phyloP scores from a whole-genome alignment of 2,888 invertebrate genomes.

The Laothoe populi region DNA sequence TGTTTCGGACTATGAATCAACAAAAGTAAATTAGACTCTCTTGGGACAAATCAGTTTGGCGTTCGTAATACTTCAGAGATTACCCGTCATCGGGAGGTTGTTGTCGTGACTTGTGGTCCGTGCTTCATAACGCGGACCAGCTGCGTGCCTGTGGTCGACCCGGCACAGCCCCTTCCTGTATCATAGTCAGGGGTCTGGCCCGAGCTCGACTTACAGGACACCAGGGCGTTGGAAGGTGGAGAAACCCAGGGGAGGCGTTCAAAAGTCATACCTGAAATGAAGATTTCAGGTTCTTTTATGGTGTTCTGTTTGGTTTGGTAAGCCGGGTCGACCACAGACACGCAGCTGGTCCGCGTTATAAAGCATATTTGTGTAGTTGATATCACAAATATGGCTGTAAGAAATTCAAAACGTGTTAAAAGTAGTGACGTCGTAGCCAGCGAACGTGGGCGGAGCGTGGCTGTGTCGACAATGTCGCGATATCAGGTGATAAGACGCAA shows the following conservation, averaged over 20 bases:
- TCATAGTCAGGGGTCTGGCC: background rate
- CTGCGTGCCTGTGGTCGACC: slow-evolving; percentile 2
- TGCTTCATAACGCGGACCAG: background rate
- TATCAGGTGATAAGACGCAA: slow-evolving; percentile 57
- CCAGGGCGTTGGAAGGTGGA: slow-evolving; percentile 7
- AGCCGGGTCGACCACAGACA: background rate
- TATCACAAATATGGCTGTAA: slow-evolving; percentile 30
- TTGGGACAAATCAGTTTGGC: background rate
- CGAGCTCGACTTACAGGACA: slow-evolving; percentile 1
- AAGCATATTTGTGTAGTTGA: background rate
- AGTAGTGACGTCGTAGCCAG: slow-evolving; percentile 47
- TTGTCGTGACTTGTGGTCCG: background rate
- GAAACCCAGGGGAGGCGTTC: slow-evolving; percentile 14
- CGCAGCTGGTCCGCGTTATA: no score
- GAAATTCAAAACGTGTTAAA: slow-evolving; percentile 36
- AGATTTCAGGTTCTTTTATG: no score
- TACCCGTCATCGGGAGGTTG: slow-evolving; percentile 7
- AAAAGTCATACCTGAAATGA: background rate
- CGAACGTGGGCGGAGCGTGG: slow-evolving; percentile 51
- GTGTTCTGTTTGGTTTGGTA: no score
- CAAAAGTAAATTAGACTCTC: background rate
- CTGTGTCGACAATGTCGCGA: slow-evolving; percentile 53
- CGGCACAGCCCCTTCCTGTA: background rate
- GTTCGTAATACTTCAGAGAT: slow-evolving; percentile 12
- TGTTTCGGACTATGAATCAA: no score